These are phyloP conservation scores for Hypomesus transpacificus DNA, from an alignment of 2,113 vertebrate genomes.

Conservation along the genomic window DNA sequence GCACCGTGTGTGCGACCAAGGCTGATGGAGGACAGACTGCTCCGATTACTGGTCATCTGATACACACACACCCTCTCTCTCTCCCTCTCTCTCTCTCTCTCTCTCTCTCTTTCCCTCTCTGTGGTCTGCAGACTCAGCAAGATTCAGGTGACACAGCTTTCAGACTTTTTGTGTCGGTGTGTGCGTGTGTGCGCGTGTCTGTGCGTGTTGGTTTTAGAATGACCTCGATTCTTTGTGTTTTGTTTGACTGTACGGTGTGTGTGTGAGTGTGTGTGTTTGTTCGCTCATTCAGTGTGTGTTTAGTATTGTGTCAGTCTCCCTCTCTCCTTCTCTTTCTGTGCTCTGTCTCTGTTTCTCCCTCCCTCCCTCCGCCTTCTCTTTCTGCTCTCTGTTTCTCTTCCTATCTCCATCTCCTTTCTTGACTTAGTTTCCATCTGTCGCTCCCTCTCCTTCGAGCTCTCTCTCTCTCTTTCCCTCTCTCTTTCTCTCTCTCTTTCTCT, in stretches of 20 bases:
- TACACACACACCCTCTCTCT: not conserved
- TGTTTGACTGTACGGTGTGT: not conserved
- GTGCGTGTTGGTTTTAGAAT: not conserved
- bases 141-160: slow-evolving; percentile 64
- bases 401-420: not conserved
- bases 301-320: slow-evolving; percentile 57
- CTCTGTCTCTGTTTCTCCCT: not conserved
- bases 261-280: slow-evolving; percentile 9
- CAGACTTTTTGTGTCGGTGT: slow-evolving; percentile 20
- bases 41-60: too few relatives aligned
- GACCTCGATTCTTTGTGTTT: not conserved
- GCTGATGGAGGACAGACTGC: not conserved
- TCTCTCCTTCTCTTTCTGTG: slow-evolving; percentile 17
- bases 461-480: not conserved
- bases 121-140: slow-evolving; percentile 63
- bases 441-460: not conserved
- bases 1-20: too few relatives aligned
- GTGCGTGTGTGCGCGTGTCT: not conserved
- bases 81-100: not conserved
- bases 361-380: not conserved
- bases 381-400: not conserved
- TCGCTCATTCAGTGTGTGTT: slow-evolving; percentile 2
- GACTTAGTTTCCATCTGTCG: not conserved
- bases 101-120: slow-evolving; percentile 3
- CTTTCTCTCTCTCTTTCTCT: slow-evolving; percentile 1